These are phyloP conservation scores for Nemoura dubitans DNA, from an alignment of 2,888 invertebrate genomes.

Conservation along the genomic window DNA sequence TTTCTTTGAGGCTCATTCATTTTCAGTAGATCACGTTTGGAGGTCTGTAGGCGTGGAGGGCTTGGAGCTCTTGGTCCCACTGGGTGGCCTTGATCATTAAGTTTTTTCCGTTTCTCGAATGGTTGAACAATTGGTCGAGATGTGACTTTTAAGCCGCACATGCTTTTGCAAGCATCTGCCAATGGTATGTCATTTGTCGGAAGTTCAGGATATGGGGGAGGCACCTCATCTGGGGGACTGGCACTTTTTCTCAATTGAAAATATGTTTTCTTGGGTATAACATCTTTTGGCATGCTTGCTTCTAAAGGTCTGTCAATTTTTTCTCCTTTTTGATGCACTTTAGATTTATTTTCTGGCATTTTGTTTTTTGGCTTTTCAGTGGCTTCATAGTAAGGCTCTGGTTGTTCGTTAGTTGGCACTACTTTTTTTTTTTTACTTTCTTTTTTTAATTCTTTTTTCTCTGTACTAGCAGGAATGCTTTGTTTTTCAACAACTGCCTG, in stretches of 20 bases:
- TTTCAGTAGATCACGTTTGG: background rate
- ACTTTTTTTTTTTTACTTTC: constrained; percentile 53
- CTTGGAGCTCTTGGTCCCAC: too few species aligned
- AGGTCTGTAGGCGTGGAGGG: too few species aligned
- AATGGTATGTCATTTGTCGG: background rate
- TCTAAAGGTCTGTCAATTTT: background rate
- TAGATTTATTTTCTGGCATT: background rate
- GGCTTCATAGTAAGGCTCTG: constrained; percentile 63
- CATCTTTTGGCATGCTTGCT: constrained; percentile 16
- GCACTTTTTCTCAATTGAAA: background rate
- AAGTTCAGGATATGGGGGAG: background rate
- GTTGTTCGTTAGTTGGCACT: constrained; percentile 62
- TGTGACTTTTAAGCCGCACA: too few species aligned
- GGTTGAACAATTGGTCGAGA: background rate
- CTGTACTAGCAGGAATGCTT: background rate
- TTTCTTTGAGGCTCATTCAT: background rate
- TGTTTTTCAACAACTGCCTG: background rate
- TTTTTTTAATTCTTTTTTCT: background rate
- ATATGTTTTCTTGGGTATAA: constrained; percentile 15
- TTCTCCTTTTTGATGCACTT: background rate
- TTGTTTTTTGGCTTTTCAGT: background rate
- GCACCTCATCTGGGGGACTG: background rate
- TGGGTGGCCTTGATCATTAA: background rate
- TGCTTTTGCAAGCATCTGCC: background rate
- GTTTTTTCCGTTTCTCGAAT: background rate